Base-by-base conservation (phyloP, 2,113 vertebrate genomes). In the Pipa parva region DNA sequence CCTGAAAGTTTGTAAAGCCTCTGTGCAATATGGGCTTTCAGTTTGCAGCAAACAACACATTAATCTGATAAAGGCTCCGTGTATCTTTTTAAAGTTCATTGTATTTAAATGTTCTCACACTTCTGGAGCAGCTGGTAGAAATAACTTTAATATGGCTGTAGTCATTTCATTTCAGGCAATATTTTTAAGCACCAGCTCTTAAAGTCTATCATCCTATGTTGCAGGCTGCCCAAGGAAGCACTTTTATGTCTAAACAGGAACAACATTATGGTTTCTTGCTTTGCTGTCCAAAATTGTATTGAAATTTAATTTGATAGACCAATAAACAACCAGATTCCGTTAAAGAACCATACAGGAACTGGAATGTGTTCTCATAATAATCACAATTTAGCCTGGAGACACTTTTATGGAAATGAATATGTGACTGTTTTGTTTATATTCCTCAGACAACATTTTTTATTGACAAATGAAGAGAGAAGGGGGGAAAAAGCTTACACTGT, bases 261-360 rank as follows among this genome's bases (percentile, higher is more conserved):
- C 37, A 58, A 49, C 27, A 58, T 33, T 66, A 48, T 58, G 28
- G 54, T 49, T 58, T 66, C 63, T 49, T 58, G 54, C 63, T 58
- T 46, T 49, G 54, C 12, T 66, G 63, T 66, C 63, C 63, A 66
- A 58, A 66, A 58, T 58, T 37, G 49, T 66, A 58, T 58, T 49
- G 63, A 56, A 46, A 46, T 49, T 58, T 66, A 58, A 46, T 66
- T 58, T 66, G 26, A 33, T 57, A 58, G 63, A 45, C 54, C 63
- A 49, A 66, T 66, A 66, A 66, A 68, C 45, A 68, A 59, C 21
- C 64, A 37, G 64, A 48, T 66, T 58, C 54, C 58, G 42, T 58
- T 49, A 58, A 58, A 58, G 63, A 66, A 58, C 45, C 39, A 25
- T 36, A 33, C n/a, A 28, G 15, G 48, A 59, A 59, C 21, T 15